These are phyloP conservation scores for Brachionus calyciflorus DNA, from an alignment of 1,140 invertebrate species.

Conservation along the genomic window DNA sequence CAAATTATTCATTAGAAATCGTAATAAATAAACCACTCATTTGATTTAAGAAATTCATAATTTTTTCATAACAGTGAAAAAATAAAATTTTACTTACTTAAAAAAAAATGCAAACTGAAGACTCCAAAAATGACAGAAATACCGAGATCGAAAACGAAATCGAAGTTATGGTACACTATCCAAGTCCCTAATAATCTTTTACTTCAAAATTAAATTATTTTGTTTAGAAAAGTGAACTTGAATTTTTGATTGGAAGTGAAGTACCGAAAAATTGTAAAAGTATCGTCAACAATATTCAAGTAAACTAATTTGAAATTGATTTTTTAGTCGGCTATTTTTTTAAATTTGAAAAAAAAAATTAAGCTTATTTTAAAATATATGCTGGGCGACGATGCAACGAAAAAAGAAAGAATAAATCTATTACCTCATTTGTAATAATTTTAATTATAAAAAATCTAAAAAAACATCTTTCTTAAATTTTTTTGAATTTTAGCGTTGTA, in stretches of 20 bases:
- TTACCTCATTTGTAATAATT: not conserved
- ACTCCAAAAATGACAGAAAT: not conserved
- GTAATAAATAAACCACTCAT: too few species aligned
- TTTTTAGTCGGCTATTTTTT: not conserved
- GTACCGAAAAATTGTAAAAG: not conserved
- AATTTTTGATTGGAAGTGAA: not conserved
- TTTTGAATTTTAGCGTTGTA: not conserved
- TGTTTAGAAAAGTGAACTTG: constrained; percentile 16
- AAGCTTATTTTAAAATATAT: not conserved
- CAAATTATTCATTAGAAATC: too few species aligned
- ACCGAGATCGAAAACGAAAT: constrained; percentile 6
- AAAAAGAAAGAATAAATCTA: constrained; percentile 34
- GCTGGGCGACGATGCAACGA: not conserved
- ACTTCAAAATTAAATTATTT: not conserved
- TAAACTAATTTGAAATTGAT: not conserved
- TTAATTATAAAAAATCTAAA: not conserved
- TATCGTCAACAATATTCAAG: not conserved
- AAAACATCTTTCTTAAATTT: not conserved
- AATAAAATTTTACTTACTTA: not conserved
- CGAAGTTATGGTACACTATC: constrained; percentile 9
- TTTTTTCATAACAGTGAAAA: too few species aligned
- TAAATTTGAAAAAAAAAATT: not conserved
- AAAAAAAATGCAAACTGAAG: constrained; percentile 1
- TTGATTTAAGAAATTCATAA: too few species aligned
- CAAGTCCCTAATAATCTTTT: not conserved